Base-by-base conservation (phyloP, 2,113 vertebrate genomes). In the Microcebus murinus region DNA sequence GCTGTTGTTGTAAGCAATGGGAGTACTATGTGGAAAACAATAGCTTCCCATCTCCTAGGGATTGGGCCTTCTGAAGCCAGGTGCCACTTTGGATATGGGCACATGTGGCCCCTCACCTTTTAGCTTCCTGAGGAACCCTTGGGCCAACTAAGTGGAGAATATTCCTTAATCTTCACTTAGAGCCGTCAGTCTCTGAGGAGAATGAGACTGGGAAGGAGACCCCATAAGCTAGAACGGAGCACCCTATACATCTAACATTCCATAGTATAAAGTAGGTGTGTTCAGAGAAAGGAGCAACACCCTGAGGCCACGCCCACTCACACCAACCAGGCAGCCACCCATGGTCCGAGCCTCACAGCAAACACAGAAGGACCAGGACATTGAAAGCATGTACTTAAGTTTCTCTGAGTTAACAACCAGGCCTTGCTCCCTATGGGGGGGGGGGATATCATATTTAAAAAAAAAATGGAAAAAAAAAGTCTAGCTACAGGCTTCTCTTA, bases 401-500 rank as follows among this genome's bases (percentile, higher is more conserved):
- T 52, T 70, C n/a, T 61, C 61, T 50, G 92, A 97, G 90, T 92
- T 92, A 94, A 96, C 42, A 97, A 96, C 50, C 81, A 90, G 20
- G 18, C 18, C 23, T 97, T 77, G 90, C 98, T 96, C 95, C 96
- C 61, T 48, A 48, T 84, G 23, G 20, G 57, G 87, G 2, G 86
- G 84, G 79, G 50, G 87, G 87, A 63, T 93, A n/a, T 0, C 84
- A 97, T 91, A 65, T 80, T 76, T n/a, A n/a, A n/a, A 39, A 42
- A 86, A 96, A 83, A 67, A 34, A 61, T 4, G 48, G 45, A 76
- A 67, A 63, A 65, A 77, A 63, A 70, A 79, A 95, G 83, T 91
- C 34, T 93, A 96, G 91, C 83, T 89, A 70, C 90, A 96, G 93
- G 80, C 94, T 97, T 96, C 92, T 94, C 83, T 88, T 95, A 96